Base-by-base conservation (phyloP, 2,113 vertebrate genomes). In the Misgurnus anguillicaudatus region DNA sequence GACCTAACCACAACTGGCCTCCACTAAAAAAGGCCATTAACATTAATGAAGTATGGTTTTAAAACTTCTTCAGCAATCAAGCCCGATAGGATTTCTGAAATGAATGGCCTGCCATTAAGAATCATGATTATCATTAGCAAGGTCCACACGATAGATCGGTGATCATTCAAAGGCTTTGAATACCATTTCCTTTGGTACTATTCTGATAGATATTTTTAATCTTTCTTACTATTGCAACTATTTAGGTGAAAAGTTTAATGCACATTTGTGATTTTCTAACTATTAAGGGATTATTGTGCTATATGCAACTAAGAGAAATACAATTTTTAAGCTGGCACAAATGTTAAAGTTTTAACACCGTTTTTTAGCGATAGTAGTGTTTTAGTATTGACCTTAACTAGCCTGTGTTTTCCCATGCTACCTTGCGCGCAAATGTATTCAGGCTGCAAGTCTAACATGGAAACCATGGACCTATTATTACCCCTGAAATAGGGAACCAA, bases 21-120 rank as follows among this genome's bases (percentile, higher is more conserved):
- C 88, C 86, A 90, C 90, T 91, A 91, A 92, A 92, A 91, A 89
- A 64, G 7, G 70, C 83, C 88, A 91, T 92, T 92, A 92, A 92
- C 91, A 91, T 91, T 91, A 92, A 92, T 92, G 92, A 93, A 92
- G 90, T 90, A 88, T 90, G 89, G 87, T 88, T 90, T 91, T 91
- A 89, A 91, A 91, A 88, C 90, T 92, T 91, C 89, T 89, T 61
- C 88, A 72, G 88, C 91, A 91, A 92, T 90, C 89, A 87, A 88
- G 87, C 88, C 83, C 82, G 89, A 88, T 89, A 89, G 88, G 85
- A 92, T 92, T 92, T 91, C 92, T 86, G 90, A 92, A 87, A 90
- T 82, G 83, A 84, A 86, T 85, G 82, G 88, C 86, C 90, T 89
- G 88, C 88, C 87, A 87, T 86, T 89, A 90, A 90, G 87, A 77